Evolutionary conservation across 2,113 vertebrate species (phyloP).

Genomic region (Crotalus helleri): DNA sequence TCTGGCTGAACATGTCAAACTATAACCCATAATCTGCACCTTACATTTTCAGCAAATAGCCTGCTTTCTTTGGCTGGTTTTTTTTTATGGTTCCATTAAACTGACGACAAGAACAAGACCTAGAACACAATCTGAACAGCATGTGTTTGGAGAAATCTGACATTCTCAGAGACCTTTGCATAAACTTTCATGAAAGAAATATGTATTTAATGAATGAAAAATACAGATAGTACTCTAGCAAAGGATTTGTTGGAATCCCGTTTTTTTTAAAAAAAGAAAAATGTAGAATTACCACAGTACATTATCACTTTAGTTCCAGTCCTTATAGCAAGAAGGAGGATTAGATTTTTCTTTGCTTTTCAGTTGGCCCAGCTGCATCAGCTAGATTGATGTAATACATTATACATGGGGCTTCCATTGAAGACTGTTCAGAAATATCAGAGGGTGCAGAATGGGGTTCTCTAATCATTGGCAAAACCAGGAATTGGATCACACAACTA

Average conservation of each 20-base stretch:
- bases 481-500: neutral
- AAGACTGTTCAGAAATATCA: neutral
- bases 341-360: neutral
- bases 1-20: neutral
- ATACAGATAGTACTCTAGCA: neutral
- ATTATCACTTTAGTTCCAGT: too few relatives aligned
- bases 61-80: neutral
- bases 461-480: neutral
- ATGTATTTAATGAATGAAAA: conserved; percentile 10
- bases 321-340: neutral
- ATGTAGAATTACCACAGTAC: neutral
- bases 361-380: neutral
- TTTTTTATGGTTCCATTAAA: neutral
- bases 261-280: neutral
- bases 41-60: neutral
- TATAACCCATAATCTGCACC: neutral
- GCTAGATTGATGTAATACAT: neutral
- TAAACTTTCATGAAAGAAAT: neutral
- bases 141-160: neutral
- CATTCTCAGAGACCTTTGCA: neutral
- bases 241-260: neutral
- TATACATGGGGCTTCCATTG: neutral
- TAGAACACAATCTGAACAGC: neutral
- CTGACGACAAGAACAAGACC: neutral
- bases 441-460: neutral